phyloP scores from a whole-genome alignment of 2,113 vertebrate species.

The Ictalurus punctatus region DNA sequence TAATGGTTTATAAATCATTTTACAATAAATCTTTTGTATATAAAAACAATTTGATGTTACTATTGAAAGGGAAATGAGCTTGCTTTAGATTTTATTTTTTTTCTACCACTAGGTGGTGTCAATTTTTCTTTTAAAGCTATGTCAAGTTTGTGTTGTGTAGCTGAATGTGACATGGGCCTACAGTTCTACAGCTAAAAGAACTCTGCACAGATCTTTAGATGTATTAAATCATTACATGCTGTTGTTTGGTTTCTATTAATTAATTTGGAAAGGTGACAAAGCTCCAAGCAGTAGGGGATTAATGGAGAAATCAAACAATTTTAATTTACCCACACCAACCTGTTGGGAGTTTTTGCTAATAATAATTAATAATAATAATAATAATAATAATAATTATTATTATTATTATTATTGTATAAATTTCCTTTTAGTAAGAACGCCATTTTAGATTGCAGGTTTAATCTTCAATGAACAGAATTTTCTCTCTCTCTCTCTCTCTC shows the following conservation, averaged over 20 bases:
- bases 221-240: not conserved
- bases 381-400: no score
- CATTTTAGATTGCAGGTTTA: not conserved
- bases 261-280: not conserved
- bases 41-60: not conserved
- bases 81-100: not conserved
- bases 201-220: not conserved
- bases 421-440: not conserved
- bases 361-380: no score
- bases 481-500: no score
- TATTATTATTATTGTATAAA: not conserved
- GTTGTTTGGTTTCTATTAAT: not conserved
- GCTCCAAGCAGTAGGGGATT: no score
- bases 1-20: slow-evolving; percentile 49
- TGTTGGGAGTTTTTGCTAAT: not conserved
- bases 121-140: not conserved
- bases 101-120: slow-evolving; percentile 62
- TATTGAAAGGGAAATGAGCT: not conserved
- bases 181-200: not conserved
- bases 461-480: not conserved
- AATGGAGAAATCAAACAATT: not conserved
- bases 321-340: not conserved
- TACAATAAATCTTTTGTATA: slow-evolving; percentile 67
- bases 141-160: not conserved
- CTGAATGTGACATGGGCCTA: not conserved